Evolutionary conservation across 2,888 invertebrate genomes (phyloP).

Genomic region (Drosophila kanekoi): DNA sequence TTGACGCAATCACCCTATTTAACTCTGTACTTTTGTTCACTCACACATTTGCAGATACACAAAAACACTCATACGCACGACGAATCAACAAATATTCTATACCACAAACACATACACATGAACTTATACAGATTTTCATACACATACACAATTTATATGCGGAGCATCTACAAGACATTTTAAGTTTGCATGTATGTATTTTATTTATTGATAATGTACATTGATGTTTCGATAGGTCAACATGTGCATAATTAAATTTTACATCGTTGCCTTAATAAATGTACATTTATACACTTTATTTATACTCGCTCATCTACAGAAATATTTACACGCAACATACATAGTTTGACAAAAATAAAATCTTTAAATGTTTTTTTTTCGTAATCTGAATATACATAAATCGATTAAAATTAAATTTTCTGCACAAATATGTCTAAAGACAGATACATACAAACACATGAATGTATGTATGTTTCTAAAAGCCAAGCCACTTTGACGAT

Average conservation of each 20-base stretch:
- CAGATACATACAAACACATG: slow-evolving; percentile 28
- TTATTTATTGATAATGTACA: neutral
- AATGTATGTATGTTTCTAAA: slow-evolving; percentile 33
- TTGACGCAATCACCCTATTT: slow-evolving; percentile 79
- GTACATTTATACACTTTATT: neutral
- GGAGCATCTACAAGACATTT: neutral
- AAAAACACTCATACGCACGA: slow-evolving; percentile 22
- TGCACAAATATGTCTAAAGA: slow-evolving; percentile 26
- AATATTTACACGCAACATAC: neutral
- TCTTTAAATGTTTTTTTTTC: neutral
- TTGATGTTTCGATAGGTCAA: neutral
- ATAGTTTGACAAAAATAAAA: neutral
- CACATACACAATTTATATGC: slow-evolving; percentile 1
- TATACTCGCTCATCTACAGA: neutral
- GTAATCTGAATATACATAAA: slow-evolving; percentile 13
- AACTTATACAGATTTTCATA: slow-evolving; percentile 1
- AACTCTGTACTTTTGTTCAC: slow-evolving; percentile 56
- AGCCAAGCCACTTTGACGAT: slow-evolving; percentile 62
- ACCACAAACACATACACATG: slow-evolving; percentile 9
- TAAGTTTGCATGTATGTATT: neutral
- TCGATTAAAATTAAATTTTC: slow-evolving; percentile 35
- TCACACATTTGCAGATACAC: slow-evolving; percentile 26
- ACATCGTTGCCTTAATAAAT: neutral
- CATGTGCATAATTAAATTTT: neutral
- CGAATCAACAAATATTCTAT: slow-evolving; percentile 30